phyloP scores from a whole-genome alignment of 2,888 invertebrate genomes.

The Rhamnusium bicolor region DNA sequence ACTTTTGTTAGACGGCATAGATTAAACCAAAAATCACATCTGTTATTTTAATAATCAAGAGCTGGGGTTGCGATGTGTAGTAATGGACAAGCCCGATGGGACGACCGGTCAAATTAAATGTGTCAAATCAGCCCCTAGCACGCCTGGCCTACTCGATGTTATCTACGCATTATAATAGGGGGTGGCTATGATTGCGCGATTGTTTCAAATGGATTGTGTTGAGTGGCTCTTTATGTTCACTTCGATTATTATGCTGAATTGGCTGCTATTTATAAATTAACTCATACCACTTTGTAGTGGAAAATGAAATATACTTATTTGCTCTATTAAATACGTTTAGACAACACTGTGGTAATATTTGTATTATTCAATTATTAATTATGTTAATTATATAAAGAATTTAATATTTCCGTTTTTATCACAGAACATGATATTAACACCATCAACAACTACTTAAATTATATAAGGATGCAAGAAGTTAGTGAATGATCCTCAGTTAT shows the following conservation, averaged over 20 bases:
- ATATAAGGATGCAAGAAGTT: no score
- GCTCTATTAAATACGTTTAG: conserved; percentile 6
- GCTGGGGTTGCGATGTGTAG: conserved; percentile 54
- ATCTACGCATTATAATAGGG: conserved; percentile 63
- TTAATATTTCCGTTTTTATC: no score
- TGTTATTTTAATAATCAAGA: conserved; percentile 63
- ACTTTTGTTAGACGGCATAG: conserved; percentile 29
- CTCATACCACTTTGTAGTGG: conserved; percentile 17
- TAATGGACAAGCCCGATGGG: conserved; percentile 60
- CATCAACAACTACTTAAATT: no score
- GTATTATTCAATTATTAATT: no score
- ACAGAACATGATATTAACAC: no score
- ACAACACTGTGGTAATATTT: neutral
- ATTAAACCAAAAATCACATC: conserved; percentile 56
- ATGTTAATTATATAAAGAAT: no score
- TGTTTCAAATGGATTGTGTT: conserved; percentile 66
- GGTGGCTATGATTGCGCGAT: conserved; percentile 67
- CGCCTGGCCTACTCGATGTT: conserved; percentile 63
- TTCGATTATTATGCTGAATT: conserved; percentile 56
- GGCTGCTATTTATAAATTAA: conserved; percentile 48
- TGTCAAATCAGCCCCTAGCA: conserved; percentile 65
- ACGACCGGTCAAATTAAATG: conserved; percentile 66
- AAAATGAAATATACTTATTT: conserved; percentile 17
- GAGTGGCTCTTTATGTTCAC: conserved; percentile 61
- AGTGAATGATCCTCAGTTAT: no score